Conservation (phyloP, 2,888 invertebrate genomes). For the Drosophila subsilvestris region DNA sequence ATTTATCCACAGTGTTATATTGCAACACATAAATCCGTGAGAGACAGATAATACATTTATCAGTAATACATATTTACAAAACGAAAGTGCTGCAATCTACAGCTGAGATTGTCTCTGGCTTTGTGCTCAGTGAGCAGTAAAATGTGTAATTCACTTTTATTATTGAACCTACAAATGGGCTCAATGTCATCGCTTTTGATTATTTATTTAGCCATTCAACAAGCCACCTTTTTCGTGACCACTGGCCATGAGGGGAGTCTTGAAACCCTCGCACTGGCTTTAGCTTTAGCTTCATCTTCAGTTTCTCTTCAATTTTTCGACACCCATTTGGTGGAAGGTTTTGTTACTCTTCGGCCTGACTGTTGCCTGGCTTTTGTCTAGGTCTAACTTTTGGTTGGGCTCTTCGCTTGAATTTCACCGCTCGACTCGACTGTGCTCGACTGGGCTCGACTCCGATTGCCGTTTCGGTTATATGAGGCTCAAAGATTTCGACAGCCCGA, state of each 20-base stretch:
- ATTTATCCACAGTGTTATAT: neutral
- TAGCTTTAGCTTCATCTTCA: neutral
- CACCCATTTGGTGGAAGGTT: slow-evolving; percentile 28
- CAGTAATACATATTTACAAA: neutral
- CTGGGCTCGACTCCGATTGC: slow-evolving; percentile 29
- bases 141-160: neutral
- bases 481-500: slow-evolving; percentile 58
- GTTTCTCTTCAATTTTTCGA: slow-evolving; percentile 18
- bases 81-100: neutral
- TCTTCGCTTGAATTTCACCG: slow-evolving; percentile 14
- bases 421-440: slow-evolving; percentile 12
- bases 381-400: slow-evolving; percentile 7
- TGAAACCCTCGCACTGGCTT: neutral
- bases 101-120: neutral
- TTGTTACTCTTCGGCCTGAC: slow-evolving; percentile 2
- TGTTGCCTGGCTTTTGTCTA: neutral
- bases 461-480: slow-evolving; percentile 57
- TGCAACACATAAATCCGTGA: neutral
- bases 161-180: slow-evolving; percentile 5
- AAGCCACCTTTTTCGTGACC: slow-evolving; percentile 14
- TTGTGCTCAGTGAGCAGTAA: neutral
- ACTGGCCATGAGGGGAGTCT: slow-evolving; percentile 19
- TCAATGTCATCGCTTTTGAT: slow-evolving; percentile 18
- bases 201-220: slow-evolving; percentile 1
- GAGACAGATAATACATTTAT: too few relatives aligned